phyloP scores from a whole-genome alignment of 2,113 vertebrate species.

The Caracal caracal region DNA sequence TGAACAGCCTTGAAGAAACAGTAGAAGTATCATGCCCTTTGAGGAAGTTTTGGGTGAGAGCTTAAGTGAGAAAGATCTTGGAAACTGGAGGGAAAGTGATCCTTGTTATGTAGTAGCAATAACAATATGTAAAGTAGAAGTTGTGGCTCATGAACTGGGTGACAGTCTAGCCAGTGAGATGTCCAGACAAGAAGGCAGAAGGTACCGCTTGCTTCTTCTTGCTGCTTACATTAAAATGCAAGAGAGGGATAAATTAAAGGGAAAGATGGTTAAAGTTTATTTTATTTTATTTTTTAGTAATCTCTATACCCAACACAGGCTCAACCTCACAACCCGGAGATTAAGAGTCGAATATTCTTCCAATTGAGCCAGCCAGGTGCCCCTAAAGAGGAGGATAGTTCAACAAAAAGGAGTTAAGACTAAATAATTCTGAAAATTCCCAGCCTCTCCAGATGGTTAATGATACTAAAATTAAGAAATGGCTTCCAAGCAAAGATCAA shows the following conservation, averaged over 20 bases:
- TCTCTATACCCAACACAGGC: neutral
- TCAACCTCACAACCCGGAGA: neutral
- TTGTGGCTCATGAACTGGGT: neutral
- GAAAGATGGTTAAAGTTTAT: neutral
- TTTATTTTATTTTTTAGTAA: neutral
- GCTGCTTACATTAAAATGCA: neutral
- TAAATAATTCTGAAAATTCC: neutral
- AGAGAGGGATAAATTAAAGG: conserved; percentile 1
- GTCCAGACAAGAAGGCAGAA: neutral
- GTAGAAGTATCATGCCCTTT: neutral
- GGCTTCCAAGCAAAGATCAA: conserved; percentile 10
- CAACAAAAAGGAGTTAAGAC: neutral
- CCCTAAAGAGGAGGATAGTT: neutral
- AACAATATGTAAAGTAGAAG: neutral
- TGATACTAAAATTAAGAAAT: conserved; percentile 39
- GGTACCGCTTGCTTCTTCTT: neutral
- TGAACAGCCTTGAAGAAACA: neutral
- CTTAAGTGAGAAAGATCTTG: neutral
- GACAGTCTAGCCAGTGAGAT: neutral
- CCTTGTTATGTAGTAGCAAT: neutral
- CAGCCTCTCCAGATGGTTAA: neutral
- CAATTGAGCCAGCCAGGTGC: neutral
- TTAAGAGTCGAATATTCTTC: neutral
- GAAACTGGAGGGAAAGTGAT: neutral
- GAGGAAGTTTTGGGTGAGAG: neutral